Evolutionary conservation across 2,113 vertebrate genomes (phyloP).

Genomic region (Tiliqua scincoides): DNA sequence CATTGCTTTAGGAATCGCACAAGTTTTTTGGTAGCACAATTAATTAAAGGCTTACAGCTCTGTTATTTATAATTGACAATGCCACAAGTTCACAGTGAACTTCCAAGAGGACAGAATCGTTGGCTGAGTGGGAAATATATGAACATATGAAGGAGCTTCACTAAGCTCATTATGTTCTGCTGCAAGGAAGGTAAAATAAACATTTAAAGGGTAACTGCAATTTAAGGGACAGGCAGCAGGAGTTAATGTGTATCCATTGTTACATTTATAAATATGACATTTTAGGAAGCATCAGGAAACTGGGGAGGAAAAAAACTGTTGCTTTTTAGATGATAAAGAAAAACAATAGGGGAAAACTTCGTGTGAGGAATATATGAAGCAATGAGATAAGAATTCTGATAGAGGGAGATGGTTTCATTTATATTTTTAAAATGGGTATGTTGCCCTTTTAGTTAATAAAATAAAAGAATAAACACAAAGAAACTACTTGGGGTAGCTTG

Average conservation of each 20-base stretch:
- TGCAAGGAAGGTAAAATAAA: constrained; percentile 53
- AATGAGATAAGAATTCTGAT: background rate
- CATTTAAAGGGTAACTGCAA: constrained; percentile 58
- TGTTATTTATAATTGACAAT: background rate
- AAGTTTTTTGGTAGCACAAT: background rate
- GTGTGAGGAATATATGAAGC: constrained; percentile 10
- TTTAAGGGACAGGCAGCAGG: constrained; percentile 51
- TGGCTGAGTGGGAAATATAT: constrained; percentile 29
- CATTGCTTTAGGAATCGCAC: background rate
- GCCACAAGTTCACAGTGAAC: background rate
- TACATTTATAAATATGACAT: constrained; percentile 62
- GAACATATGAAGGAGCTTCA: constrained; percentile 28
- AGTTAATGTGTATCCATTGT: constrained; percentile 49
- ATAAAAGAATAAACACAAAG: too few relatives aligned
- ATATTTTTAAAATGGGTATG: too few relatives aligned
- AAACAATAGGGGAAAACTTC: constrained; percentile 26
- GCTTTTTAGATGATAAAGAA: constrained; percentile 50
- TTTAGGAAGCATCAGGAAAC: constrained; percentile 39
- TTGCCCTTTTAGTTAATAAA: too few relatives aligned
- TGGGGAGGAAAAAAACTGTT: background rate
- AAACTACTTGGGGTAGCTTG: too few relatives aligned
- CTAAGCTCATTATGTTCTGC: constrained; percentile 41
- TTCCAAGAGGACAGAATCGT: constrained; percentile 1
- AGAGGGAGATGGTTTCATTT: background rate
- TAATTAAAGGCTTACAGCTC: constrained; percentile 12